A percentile compares a stretch with the other conserved stretches of the same genome.
These are phyloP conservation scores for Bradypodion pumilum DNA, from an alignment of 2,797 vertebrate genomes.

Conservation along the genomic window DNA sequence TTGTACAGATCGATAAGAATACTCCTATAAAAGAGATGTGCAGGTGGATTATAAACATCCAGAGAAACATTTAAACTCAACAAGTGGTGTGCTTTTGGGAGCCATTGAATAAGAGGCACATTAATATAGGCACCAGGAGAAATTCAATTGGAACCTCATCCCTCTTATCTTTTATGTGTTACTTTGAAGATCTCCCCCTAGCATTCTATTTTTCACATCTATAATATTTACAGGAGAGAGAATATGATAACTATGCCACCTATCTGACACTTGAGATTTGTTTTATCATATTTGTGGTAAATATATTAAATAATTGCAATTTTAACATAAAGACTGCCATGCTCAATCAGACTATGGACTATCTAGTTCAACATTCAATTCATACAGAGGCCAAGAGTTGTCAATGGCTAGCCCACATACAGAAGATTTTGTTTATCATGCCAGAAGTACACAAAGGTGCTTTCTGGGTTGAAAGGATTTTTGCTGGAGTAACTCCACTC, in stretches of 20 bases:
- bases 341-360: too few relatives aligned
- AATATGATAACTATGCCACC: background rate
- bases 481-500: too few relatives aligned
- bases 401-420: too few relatives aligned
- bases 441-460: too few relatives aligned
- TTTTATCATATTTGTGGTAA: background rate
- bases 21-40: background rate
- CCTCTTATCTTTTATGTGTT: background rate
- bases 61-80: background rate
- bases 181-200: background rate
- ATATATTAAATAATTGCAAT: background rate
- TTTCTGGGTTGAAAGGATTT: too few relatives aligned
- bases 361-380: too few relatives aligned
- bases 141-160: background rate
- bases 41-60: background rate
- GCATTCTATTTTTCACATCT: constrained; percentile 1
- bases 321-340: too few relatives aligned
- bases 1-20: background rate
- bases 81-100: background rate
- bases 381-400: too few relatives aligned
- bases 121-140: background rate
- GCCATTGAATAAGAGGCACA: background rate
- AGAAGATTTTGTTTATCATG: too few relatives aligned
- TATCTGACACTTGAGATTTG: background rate
- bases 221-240: background rate